Evolutionary conservation across 1,140 invertebrate genomes (phyloP), one percentile per base, ranked within the genome.

Genomic region (Drosophila busckii): DNA sequence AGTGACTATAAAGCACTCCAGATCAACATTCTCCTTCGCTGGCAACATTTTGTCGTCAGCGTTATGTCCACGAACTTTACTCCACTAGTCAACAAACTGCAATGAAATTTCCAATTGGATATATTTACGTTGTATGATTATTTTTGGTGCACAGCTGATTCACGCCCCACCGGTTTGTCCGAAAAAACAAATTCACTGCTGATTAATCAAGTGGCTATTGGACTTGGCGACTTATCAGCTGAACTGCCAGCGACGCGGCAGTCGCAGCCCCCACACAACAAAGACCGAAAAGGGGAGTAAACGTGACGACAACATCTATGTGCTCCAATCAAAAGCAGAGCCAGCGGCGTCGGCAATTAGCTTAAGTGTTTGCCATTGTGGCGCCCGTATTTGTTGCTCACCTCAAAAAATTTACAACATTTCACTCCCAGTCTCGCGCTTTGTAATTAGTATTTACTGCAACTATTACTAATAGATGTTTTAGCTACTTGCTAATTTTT

Each of bases 1-100:
- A 7, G 95, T 98, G 71, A 98, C 96, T 88, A 96, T 92, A 89
- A 96, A 99, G 88, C 96, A 97, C 54, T 94, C 93, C 80, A 97
- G 90, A 92, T 97, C 95, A 86, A 94, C 91, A 89, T 97, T 97
- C 88, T 97, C 95, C 88, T 93, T 94, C 64, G 94, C 89, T 63
- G 93, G 93, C 90, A 93, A 93, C 93, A 94, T 95, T 50, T 50
- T 54, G 13, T 10, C 5, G 12, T 4, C 34, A 17, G 23, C 3
- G 32, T 31, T 29, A 34, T 41, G 35, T 66, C 41, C 34, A 52
- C 61, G 15, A 23, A 40, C n/a, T 49, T 20, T 58, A 50, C 34
- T 26, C 32, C 42, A 32, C 22, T 56, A 42, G 10, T 49, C 55
- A 55, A 55, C 52, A 61, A 34, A 56, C 44, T 62, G 44, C 17